Base-by-base conservation (phyloP, 1,140 invertebrate genomes). In the Glossosoma conforme region DNA sequence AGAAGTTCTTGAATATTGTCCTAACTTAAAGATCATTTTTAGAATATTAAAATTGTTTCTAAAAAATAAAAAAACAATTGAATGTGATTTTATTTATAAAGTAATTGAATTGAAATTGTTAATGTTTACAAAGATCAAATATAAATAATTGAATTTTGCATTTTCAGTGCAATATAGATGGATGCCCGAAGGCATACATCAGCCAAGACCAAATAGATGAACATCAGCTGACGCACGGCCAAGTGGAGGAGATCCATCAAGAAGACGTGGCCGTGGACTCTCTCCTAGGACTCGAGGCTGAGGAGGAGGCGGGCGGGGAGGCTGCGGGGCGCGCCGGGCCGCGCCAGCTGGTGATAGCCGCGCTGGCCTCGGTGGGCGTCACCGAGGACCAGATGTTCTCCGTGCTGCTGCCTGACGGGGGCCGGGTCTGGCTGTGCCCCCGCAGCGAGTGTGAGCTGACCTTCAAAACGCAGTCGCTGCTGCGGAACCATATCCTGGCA, bases 401-500 rank as follows among this genome's bases (percentile, higher is more conserved):
- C 1, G 30, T 42, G n/a, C 25, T 41, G 24, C 37, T 43, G 6
- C 19, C 47, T 18, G 52, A 58, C 15, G 52, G 51, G 13, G 18
- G 32, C 3, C 35, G 47, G 2, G 24, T 36, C 22, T 58, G 56
- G 56, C 14, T 52, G 4, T 58, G 56, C 24, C 47, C 52, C 10
- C 17, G 44, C 17, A 21, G 11, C 3, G 44, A 44, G 15, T 58
- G 56, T 11, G 22, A 54, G 18, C 49, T 52, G 20, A 54, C 33
- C 3, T 58, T 58, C 30, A 58, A 58, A 35, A 49, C 47, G 1
- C 46, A 44, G n/a, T 50, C 54, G 33, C 20, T 54, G 36, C 47
- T 58, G 9, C 51, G 47, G 38, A 58, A 51, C 43, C 56, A 58
- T 30, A 46, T 58, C 13, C 32, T 58, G 11, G 40, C 43, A n/a